These are phyloP conservation scores for Caenorhabditis sp. DNA, from an alignment of 2,888 invertebrate species.

Conservation along the genomic window DNA sequence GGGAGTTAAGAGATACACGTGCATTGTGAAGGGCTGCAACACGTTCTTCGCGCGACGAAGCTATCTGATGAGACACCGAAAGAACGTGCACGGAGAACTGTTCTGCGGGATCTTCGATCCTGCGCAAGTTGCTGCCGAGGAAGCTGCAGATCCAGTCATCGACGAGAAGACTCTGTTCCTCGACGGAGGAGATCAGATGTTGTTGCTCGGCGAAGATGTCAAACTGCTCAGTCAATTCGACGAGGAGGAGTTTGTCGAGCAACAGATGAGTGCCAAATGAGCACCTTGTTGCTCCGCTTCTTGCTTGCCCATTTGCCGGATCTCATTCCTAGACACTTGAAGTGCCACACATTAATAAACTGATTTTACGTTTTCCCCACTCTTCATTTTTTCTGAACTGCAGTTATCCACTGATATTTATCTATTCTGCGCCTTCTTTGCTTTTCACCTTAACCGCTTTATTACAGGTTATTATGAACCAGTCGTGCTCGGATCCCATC, in stretches of 20 bases:
- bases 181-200: too few relatives aligned
- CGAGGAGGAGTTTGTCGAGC: slow-evolving; percentile 45
- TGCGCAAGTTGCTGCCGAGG: slow-evolving; percentile 18
- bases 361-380: too few relatives aligned
- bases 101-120: slow-evolving; percentile 22
- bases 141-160: slow-evolving; percentile 6
- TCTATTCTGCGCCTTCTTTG: too few relatives aligned
- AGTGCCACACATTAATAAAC: too few relatives aligned
- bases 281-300: background rate
- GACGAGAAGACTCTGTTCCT: background rate
- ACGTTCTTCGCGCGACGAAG: slow-evolving; percentile 27
- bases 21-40: slow-evolving; percentile 33
- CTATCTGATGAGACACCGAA: slow-evolving; percentile 40
- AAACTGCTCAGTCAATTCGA: slow-evolving; percentile 6
- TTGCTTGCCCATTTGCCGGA: too few relatives aligned
- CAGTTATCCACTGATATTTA: too few relatives aligned
- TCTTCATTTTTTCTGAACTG: too few relatives aligned
- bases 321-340: too few relatives aligned
- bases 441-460: too few relatives aligned
- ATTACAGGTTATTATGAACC: too few relatives aligned
- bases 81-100: slow-evolving; percentile 14
- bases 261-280: slow-evolving; percentile 6
- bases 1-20: slow-evolving; percentile 62
- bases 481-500: too few relatives aligned
- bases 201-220: background rate